Conservation (phyloP, 1,140 invertebrate species). For the Bombus consobrinus region DNA sequence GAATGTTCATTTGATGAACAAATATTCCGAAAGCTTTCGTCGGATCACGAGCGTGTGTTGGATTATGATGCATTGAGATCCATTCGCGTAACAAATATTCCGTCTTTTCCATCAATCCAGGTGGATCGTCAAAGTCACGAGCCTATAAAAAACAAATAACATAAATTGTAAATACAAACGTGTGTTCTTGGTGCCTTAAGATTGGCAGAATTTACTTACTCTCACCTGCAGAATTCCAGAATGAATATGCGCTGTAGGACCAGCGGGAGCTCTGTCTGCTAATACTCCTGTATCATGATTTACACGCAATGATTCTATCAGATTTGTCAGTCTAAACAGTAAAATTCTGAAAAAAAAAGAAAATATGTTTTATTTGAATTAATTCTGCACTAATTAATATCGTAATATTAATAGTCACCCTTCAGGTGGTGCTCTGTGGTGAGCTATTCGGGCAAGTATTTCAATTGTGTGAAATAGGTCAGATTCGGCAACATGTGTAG, state of each 20-base stretch:
- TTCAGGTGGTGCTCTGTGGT: conserved; percentile 91
- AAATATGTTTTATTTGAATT: conserved; percentile 19
- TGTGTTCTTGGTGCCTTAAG: conserved; percentile 21
- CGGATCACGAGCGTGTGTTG: conserved; percentile 91
- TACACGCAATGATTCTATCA: conserved; percentile 90
- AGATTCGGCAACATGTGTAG: conserved; percentile 90
- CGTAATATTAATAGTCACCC: conserved; percentile 82
- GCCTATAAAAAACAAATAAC: conserved; percentile 83
- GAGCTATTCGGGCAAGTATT: conserved; percentile 89
- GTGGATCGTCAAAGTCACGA: conserved; percentile 96
- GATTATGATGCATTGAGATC: conserved; percentile 94
- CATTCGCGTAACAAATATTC: conserved; percentile 97
- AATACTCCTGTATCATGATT: conserved; percentile 88
- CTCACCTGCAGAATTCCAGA: conserved; percentile 93
- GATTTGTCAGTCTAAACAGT: conserved; percentile 84
- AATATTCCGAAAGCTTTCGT: conserved; percentile 97
- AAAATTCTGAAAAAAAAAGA: conserved; percentile 73
- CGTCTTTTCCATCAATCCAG: conserved; percentile 96
- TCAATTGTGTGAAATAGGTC: conserved; percentile 94
- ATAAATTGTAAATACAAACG: conserved; percentile 25
- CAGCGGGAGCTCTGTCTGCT: conserved; percentile 88
- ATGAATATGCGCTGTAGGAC: conserved; percentile 95
- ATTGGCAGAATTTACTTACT: conserved; percentile 79
- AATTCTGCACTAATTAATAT: not conserved
- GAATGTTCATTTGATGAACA: conserved; percentile 97